Conservation (phyloP, 2,797 vertebrate species). For the Sebastes jordani region DNA sequence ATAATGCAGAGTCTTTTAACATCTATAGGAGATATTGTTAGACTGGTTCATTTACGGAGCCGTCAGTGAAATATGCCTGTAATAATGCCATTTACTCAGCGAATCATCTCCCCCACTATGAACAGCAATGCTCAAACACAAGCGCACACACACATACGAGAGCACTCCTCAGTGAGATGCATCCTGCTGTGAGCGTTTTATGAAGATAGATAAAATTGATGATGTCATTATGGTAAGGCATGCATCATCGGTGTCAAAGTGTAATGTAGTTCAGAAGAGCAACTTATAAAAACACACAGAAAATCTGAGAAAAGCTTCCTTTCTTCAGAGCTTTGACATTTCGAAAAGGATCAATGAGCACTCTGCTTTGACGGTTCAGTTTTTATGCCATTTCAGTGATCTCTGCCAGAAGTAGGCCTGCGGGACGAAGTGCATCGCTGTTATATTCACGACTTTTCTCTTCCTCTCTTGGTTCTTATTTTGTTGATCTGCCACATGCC, state of each 20-base stretch:
- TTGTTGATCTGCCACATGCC: conserved; percentile 62
- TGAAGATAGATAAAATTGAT: conserved; percentile 23
- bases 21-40: background rate
- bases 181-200: conserved; percentile 2
- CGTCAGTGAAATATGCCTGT: conserved; percentile 1
- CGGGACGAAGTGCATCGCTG: background rate
- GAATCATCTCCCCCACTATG: background rate
- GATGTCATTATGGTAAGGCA: background rate
- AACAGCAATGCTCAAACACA: background rate
- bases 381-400: conserved; percentile 29
- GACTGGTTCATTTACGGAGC: background rate
- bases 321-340: conserved; percentile 22
- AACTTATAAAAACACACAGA: background rate
- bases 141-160: background rate
- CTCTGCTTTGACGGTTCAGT: conserved; percentile 26
- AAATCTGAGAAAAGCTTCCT: background rate
- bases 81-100: conserved; percentile 9
- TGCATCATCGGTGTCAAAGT: background rate
- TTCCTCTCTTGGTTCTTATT: conserved; percentile 14
- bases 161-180: background rate
- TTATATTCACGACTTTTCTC: conserved; percentile 10
- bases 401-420: conserved; percentile 1
- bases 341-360: conserved; percentile 37
- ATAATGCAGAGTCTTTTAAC: background rate
- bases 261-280: background rate